A percentile compares a stretch with the other conserved stretches of the same genome.
These are phyloP conservation scores for Aphidius ervi DNA, from an alignment of 1,140 invertebrate species.

Conservation along the genomic window DNA sequence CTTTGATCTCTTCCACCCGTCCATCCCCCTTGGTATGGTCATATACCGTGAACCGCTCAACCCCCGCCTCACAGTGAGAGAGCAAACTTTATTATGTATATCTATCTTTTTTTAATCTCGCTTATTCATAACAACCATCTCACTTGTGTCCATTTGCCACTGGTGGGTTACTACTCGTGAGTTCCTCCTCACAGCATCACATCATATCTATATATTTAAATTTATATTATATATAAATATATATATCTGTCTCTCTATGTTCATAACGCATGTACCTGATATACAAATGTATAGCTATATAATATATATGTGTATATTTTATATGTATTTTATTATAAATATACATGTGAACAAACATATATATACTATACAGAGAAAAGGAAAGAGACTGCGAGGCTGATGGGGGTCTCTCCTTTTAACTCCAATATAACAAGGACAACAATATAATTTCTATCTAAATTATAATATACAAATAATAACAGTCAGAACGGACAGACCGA, in stretches of 20 bases:
- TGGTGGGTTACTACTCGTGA: too few relatives aligned
- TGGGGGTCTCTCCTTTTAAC: constrained; percentile 4
- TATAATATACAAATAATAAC: constrained; percentile 57
- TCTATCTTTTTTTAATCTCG: constrained; percentile 28
- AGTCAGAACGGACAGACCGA: constrained; percentile 49
- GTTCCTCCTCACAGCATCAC: too few relatives aligned
- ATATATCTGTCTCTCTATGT: too few relatives aligned
- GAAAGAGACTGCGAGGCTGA: constrained; percentile 15
- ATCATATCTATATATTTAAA: too few relatives aligned
- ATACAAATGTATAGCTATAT: too few relatives aligned
- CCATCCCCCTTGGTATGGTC: background rate
- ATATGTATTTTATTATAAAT: background rate
- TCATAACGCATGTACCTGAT: too few relatives aligned
- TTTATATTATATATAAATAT: too few relatives aligned
- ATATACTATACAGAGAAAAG: constrained; percentile 18
- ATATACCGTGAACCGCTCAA: background rate
- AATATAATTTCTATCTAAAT: constrained; percentile 55
- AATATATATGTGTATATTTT: too few relatives aligned
- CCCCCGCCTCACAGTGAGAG: constrained; percentile 27
- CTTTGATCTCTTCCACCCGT: constrained; percentile 17
- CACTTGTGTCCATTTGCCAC: constrained; percentile 6
- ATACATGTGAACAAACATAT: too few relatives aligned
- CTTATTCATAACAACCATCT: constrained; percentile 21
- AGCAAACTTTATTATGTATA: constrained; percentile 48
- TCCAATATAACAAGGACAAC: constrained; percentile 38